Base-by-base conservation (phyloP, 2,113 vertebrate species). In the Syngnathus scovelli region DNA sequence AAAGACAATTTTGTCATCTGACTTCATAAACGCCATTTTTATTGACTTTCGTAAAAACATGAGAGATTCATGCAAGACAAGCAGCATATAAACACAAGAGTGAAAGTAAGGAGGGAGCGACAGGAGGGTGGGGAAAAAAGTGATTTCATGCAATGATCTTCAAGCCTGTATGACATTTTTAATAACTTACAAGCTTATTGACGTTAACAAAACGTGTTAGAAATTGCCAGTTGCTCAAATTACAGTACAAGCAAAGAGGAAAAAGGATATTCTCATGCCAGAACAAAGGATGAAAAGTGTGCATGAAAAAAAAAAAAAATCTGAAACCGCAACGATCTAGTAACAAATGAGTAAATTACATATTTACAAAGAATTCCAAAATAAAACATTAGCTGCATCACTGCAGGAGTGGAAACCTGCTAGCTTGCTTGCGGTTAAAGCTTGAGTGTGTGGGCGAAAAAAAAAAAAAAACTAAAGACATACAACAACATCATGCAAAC, bases 11-110 rank as follows among this genome's bases (percentile, higher is more conserved):
- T 81, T 79, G 88, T 85, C 90, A 85, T 71, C 78, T 89, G 75
- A 84, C 92, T 92, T 92, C 89, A 90, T 85, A 89, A 89, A 93
- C 90, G 91, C 89, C 89, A 87, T 90, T 92, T 95, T 95, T 95
- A 95, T 96, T 96, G 90, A 93, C 91, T 91, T 89, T 89, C 84
- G 92, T 76, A 81, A 77, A 87, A 87, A 93, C 89, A 46, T 15
- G 93, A 78, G 87, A 66, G 81, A 84, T 79, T 78, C 74, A 67
- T 48, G 38, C 69, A 66, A 64, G 56, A 64, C 65, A 73, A 79
- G 79, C 73, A 77, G 69, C 72, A 76, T 8, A 48, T 61, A 68
- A 71, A 76, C 67, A 44, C 63, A 44, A 79, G 85, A 87, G 80
- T 75, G 82, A 86, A 62, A 3, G 61, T 46, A 55, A 78, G 83